These are phyloP conservation scores for Standfussiana lucernea DNA, from an alignment of 2,888 invertebrate species.

Conservation along the genomic window DNA sequence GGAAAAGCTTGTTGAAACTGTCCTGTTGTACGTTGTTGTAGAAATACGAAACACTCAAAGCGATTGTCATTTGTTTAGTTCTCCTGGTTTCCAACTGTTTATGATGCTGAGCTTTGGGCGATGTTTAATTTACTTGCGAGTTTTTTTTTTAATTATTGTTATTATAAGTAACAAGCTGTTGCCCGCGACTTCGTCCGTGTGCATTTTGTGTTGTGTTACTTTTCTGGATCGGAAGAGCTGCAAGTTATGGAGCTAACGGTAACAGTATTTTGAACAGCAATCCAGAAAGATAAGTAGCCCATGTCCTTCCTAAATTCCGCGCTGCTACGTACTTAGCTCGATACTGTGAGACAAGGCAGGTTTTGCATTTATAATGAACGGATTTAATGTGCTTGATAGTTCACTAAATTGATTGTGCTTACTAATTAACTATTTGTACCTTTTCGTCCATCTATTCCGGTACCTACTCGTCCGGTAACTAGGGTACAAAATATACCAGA, in stretches of 20 bases:
- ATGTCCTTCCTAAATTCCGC: neutral
- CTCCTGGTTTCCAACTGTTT: neutral
- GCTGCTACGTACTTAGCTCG: neutral
- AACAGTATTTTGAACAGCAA: neutral
- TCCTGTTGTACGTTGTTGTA: neutral
- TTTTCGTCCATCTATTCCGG: neutral
- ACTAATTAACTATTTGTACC: neutral
- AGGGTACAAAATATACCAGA: neutral
- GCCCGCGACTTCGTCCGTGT: neutral
- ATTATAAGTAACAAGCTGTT: neutral
- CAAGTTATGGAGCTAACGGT: neutral
- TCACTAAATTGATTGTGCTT: neutral
- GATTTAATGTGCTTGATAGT: neutral
- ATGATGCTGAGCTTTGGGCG: no score
- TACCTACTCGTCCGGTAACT: neutral
- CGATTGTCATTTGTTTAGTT: neutral
- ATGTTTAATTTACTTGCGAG: neutral
- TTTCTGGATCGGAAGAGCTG: neutral
- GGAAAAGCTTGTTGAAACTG: neutral
- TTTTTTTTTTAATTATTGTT: neutral
- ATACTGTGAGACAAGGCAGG: neutral
- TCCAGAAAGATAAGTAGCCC: neutral
- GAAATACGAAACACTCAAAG: neutral
- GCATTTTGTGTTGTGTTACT: neutral
- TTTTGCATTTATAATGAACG: neutral